Conservation (phyloP, 2,888 invertebrate species). For the Cantharis rufa region DNA sequence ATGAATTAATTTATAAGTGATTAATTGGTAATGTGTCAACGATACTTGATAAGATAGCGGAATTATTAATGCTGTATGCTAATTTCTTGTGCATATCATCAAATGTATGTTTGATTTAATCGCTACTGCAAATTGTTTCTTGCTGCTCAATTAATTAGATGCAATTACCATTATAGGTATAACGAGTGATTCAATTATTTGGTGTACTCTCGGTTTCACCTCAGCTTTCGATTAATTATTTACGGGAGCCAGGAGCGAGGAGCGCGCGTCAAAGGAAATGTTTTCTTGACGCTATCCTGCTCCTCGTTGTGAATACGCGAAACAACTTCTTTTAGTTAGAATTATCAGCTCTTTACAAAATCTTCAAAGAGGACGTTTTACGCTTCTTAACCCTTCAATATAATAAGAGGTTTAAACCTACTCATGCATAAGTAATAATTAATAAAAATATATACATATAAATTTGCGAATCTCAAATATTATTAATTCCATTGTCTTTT, state of each 20-base stretch:
- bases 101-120: slow-evolving; percentile 27
- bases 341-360: not conserved
- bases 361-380: not conserved
- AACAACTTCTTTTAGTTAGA: not conserved
- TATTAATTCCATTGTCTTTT: not conserved
- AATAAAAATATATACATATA: no score
- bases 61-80: slow-evolving; percentile 54
- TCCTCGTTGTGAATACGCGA: not conserved
- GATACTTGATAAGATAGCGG: slow-evolving; percentile 52
- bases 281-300: not conserved
- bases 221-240: not conserved
- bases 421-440: not conserved
- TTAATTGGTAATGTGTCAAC: slow-evolving; percentile 34
- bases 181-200: not conserved
- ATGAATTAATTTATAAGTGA: slow-evolving; percentile 35
- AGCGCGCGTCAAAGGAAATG: not conserved
- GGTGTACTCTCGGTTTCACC: not conserved
- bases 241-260: not conserved
- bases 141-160: slow-evolving; percentile 2
- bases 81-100: slow-evolving; percentile 54
- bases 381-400: not conserved
- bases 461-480: not conserved
- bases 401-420: no score
- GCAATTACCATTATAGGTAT: not conserved
- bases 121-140: not conserved